phyloP scores from a whole-genome alignment of 2,888 invertebrate genomes.

The Escarpia spicata region DNA sequence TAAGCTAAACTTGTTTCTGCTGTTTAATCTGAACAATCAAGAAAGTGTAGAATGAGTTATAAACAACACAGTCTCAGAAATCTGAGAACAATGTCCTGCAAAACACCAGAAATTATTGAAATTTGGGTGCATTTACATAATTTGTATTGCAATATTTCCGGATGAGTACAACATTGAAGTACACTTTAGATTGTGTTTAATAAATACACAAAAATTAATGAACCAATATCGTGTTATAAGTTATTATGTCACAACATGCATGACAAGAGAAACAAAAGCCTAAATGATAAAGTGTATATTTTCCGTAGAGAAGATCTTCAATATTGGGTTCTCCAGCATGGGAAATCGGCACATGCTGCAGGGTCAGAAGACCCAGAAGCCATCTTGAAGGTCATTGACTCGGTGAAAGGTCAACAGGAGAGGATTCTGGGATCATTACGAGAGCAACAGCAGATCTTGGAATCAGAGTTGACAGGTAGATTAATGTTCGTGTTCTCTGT shows the following conservation, averaged over 20 bases:
- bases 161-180: not conserved
- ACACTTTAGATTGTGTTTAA: not conserved
- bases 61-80: too few species aligned
- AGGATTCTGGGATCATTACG: constrained; percentile 51
- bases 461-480: constrained; percentile 50
- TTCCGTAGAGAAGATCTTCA: constrained; percentile 59
- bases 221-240: not conserved
- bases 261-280: not conserved
- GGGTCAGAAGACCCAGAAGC: constrained; percentile 51
- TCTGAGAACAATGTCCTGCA: too few species aligned
- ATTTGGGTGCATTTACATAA: too few species aligned
- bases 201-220: not conserved
- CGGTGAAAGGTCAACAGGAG: constrained; percentile 55
- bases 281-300: not conserved
- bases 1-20: too few species aligned
- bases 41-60: too few species aligned
- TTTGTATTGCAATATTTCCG: not conserved
- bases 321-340: constrained; percentile 57
- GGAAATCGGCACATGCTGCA: constrained; percentile 29
- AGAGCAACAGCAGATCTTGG: constrained; percentile 54
- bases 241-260: too few species aligned
- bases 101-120: too few species aligned
- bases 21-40: too few species aligned
- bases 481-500: too few species aligned
- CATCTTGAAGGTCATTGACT: constrained; percentile 49